A percentile compares a stretch with the other conserved stretches of the same genome.
Conservation (phyloP, 2,888 invertebrate genomes). For the Polymixis flavicincta region DNA sequence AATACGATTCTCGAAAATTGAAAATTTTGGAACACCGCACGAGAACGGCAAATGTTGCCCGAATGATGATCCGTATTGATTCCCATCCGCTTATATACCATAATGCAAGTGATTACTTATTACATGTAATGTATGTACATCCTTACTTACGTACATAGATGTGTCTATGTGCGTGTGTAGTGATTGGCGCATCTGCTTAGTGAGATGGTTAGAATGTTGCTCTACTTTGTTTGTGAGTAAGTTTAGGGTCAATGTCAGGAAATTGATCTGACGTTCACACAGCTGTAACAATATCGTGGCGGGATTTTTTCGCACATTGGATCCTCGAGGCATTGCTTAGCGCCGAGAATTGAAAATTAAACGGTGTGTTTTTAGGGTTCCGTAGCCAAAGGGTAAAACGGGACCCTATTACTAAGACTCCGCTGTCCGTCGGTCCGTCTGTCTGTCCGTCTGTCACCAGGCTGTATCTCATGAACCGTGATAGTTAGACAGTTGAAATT, state of each 20-base stretch:
- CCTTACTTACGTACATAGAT: conserved; percentile 39
- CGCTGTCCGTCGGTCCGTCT: too few species aligned
- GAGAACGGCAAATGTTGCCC: conserved; percentile 57
- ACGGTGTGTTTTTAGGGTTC: too few species aligned
- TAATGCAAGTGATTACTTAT: conserved; percentile 64
- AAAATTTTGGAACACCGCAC: conserved; percentile 57
- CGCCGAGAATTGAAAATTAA: too few species aligned
- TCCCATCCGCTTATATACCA: conserved; percentile 65
- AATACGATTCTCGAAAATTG: conserved; percentile 33
- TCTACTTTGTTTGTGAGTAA: conserved; percentile 44
- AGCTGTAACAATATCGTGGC: too few species aligned
- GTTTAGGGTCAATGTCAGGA: conserved; percentile 57
- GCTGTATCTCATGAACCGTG: too few species aligned
- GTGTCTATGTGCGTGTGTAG: conserved; percentile 54
- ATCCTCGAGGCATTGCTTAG: too few species aligned
- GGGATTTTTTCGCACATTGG: too few species aligned
- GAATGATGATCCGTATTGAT: conserved; percentile 65
- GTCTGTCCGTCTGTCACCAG: too few species aligned
- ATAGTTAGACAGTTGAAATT: too few species aligned
- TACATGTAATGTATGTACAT: conserved; percentile 55
- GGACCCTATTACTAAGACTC: too few species aligned
- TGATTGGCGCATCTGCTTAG: conserved; percentile 68
- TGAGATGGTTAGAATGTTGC: conserved; percentile 61
- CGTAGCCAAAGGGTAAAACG: too few species aligned
- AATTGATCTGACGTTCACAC: not conserved